Conservation (phyloP, 2,888 invertebrate genomes). For the Cephus runcator region DNA sequence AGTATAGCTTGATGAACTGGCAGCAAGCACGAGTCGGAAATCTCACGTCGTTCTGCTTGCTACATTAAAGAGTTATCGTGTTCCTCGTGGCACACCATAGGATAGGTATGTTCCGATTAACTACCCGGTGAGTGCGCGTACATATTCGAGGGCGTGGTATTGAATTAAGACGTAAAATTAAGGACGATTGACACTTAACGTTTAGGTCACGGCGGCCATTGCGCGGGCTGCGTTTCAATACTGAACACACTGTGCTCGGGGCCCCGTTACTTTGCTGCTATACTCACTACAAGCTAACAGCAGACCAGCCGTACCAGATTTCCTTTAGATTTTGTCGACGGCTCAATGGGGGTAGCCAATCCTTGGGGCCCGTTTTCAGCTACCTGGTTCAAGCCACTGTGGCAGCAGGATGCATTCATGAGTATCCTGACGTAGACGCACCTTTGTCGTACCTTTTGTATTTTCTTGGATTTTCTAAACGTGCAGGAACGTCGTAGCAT, state of each 20-base stretch:
- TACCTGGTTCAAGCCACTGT: not conserved
- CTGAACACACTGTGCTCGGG: conserved; percentile 20
- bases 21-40: not conserved
- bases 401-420: not conserved
- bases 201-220: conserved; percentile 55
- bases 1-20: not conserved
- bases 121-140: not conserved
- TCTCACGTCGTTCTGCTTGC: not conserved
- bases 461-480: not conserved
- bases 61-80: not conserved
- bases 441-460: not conserved
- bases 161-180: conserved; percentile 38
- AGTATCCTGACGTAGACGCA: not conserved
- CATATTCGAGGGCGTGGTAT: conserved; percentile 15
- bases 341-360: not conserved
- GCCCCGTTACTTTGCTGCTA: conserved; percentile 16
- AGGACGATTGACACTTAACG: conserved; percentile 45
- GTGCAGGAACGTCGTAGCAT: not conserved
- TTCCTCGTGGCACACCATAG: not conserved
- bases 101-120: not conserved
- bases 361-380: not conserved
- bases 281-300: conserved; percentile 15
- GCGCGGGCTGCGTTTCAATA: conserved; percentile 35
- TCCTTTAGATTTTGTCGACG: not conserved
- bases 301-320: not conserved